Evolutionary conservation across 92 coral and sea anemone genomes (phyloP), one percentile per base, ranked within the genome.

Genomic region (Epizoanthus fatuus): DNA sequence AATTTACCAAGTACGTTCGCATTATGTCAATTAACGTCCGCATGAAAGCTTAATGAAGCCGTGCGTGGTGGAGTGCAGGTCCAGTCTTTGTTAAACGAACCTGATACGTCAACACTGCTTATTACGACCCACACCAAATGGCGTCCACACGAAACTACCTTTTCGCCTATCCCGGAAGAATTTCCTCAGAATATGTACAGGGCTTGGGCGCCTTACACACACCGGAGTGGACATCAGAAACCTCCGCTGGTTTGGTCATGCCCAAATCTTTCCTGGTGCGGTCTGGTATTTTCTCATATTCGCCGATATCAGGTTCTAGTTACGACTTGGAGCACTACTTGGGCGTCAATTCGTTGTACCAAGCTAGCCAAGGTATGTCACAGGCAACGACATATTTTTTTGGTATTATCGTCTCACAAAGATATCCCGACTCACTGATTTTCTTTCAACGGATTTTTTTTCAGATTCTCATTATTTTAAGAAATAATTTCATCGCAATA

Each of bases 241-340:
- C 51, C 14, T 2, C 82, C 16, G 62, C 82, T 44, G 71, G 69
- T 19, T 77, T 77, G 11, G 7, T 55, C 58, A 44, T 77, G 70
- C 82, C 82, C n/a, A 77, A 60, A 39, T 64, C 82, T 9, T 77
- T 60, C 49, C 39, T 77, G 6, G 56, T 77, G 52, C 82, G 55
- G 20, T 44, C 82, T 17, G 82, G 82, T 4, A 45, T 77, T 54
- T 47, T 77, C 29, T 60, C 82, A 7, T 77, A 45, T 77, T 62
- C 82, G 6, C 70, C 82, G 55, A 58, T 77, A 54, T 20, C 82
- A 42, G 44, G 42, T 44, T 60, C 82, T 15, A 77, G 82, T 9
- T 42, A 60, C 57, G 49, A 62, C 17, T 77, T 77, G 42, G 82
- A 77, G 25, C 69, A 11, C 13, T 77, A 35, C 40, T 62, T 32